Evolutionary conservation across 2,113 vertebrate genomes (phyloP).

Genomic region (Microcebus jonahi): DNA sequence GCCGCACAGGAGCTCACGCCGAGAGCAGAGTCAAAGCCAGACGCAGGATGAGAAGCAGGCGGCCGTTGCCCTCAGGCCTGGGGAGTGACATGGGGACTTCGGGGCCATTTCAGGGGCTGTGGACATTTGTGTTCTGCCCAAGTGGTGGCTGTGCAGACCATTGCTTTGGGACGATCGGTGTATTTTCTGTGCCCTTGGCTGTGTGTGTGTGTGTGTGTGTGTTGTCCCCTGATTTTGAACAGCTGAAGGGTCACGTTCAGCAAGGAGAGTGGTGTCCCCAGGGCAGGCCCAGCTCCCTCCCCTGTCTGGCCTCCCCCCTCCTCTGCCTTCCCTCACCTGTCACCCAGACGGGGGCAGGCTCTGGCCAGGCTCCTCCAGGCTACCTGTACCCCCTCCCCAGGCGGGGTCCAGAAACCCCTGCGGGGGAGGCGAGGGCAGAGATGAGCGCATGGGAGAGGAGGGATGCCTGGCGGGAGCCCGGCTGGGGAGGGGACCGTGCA

Average conservation of each 20-base stretch:
- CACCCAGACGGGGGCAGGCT: neutral
- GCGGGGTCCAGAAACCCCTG: neutral
- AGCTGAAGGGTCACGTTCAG: neutral
- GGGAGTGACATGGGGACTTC: neutral
- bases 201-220: accelerated
- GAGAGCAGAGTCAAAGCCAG: accelerated
- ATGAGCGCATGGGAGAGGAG: accelerated
- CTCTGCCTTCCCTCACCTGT: no score
- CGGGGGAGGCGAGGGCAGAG: neutral
- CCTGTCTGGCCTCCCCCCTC: neutral
- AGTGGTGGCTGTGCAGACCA: accelerated
- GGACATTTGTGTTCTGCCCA: accelerated
- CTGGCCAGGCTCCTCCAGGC: neutral
- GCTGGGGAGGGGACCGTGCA: neutral
- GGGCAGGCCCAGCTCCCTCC: neutral
- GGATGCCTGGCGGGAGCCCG: accelerated
- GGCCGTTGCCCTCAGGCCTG: accelerated
- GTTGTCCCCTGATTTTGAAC: neutral
- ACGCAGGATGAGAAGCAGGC: accelerated
- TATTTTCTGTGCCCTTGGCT: accelerated
- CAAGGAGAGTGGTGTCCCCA: neutral
- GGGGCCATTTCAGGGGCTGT: accelerated
- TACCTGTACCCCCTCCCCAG: neutral
- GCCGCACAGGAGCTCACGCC: accelerated
- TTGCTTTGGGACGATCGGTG: accelerated